Conservation (phyloP, 2,113 vertebrate species). For the Eurystomus gularis region DNA sequence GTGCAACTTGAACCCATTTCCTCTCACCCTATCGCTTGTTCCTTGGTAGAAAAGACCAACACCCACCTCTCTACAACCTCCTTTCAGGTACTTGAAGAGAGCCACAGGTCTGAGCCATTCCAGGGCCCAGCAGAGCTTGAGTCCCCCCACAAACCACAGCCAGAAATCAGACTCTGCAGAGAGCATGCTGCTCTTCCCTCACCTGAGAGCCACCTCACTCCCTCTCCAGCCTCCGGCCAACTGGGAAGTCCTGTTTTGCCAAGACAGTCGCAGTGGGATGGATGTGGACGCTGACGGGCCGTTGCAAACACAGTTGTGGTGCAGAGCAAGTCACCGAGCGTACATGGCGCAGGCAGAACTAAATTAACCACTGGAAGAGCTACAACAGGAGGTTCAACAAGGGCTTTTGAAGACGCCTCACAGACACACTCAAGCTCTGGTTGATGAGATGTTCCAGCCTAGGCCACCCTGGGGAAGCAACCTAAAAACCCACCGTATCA, state of each 20-base stretch:
- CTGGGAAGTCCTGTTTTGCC: not conserved
- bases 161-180: not conserved
- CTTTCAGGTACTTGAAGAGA: too few relatives aligned
- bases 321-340: not conserved
- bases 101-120: too few relatives aligned
- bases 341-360: rapidly evolving
- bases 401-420: not conserved
- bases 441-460: not conserved
- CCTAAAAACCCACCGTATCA: not conserved
- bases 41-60: too few relatives aligned
- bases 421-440: not conserved
- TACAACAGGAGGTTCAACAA: not conserved
- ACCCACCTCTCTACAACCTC: too few relatives aligned
- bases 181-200: not conserved
- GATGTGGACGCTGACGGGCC: not conserved
- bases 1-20: too few relatives aligned
- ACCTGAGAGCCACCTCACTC: too few relatives aligned
- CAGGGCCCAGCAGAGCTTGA: not conserved
- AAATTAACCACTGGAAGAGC: not conserved
- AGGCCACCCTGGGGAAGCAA: not conserved
- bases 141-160: not conserved
- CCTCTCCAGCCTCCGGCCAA: not conserved
- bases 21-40: too few relatives aligned
- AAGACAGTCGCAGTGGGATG: not conserved
- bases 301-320: not conserved